Base-by-base conservation (phyloP, 2,888 invertebrate species). In the Zaprionus bogoriensis region DNA sequence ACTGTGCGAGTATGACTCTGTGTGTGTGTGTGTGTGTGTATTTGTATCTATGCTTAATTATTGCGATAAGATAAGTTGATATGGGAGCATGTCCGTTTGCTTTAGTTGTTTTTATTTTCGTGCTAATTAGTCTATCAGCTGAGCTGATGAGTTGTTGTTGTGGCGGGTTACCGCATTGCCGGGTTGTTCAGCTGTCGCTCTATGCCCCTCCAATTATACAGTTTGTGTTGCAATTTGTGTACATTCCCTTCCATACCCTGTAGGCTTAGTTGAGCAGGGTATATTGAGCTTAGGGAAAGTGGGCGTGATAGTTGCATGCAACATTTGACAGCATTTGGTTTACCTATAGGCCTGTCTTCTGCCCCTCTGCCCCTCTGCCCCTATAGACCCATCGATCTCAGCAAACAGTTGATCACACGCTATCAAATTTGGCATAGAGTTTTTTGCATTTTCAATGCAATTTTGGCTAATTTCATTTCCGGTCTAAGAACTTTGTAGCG, bases 11-110 rank as follows among this genome's bases (percentile, higher is more conserved):
- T 44, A 10, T 32, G 28, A 20, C 3, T 39, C 1, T 39, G n/a
- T 12, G n/a, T 20, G 23, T 44, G 25, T 50, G 25, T 14, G 27
- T 50, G 19, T 39, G 20, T 23, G 25, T 14, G n/a, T n/a, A n/a
- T 22, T n/a, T 39, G 20, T 59, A 60, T 60, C 46, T 60, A 46
- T 52, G 59, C 52, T 53, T 39, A 23, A 53, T 45, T 53, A 46
- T 39, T 9, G 46, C 52, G 46, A 60, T 53, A 46, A 53, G 59
- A 53, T 60, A 53, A 54, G 23, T 36, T 53, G 12, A n/a, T 41
- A 39, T 32, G 50, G 19, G n/a, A 39, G 17, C 27, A 27, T 38
- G 30, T 38, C 14, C 23, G 19, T 28, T 36, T 45, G 22, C 12
- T 27, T 23, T 25, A 51, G 38, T 27, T 38, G 14, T 36, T 38